A percentile compares a stretch with the other conserved stretches of the same genome.
These are phyloP conservation scores for Chelonus insularis DNA, from an alignment of 1,140 invertebrate genomes.

Conservation along the genomic window DNA sequence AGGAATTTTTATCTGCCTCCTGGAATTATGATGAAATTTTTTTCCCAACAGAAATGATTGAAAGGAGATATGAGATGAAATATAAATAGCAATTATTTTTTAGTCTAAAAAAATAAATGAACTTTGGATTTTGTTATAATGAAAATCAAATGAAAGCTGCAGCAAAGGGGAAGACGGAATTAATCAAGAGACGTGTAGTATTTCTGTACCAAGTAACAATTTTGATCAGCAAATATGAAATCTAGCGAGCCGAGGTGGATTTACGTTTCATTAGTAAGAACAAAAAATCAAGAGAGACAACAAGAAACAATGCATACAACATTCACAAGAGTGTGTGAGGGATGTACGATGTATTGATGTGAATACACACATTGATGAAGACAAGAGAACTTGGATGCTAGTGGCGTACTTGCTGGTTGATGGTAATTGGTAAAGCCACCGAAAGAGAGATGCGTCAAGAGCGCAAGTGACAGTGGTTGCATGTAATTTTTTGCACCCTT, in stretches of 20 bases:
- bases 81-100: too few species aligned
- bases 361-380: neutral
- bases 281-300: neutral
- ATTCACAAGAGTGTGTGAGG: neutral
- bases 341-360: neutral
- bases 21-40: too few species aligned
- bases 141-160: too few species aligned
- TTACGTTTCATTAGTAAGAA: slow-evolving; percentile 36
- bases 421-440: slow-evolving; percentile 8
- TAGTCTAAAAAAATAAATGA: too few species aligned
- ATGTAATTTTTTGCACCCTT: neutral
- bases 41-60: too few species aligned
- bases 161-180: too few species aligned
- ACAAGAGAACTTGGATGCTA: neutral
- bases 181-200: neutral
- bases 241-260: slow-evolving; percentile 13
- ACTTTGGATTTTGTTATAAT: too few species aligned
- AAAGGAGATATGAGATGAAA: too few species aligned
- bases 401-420: slow-evolving; percentile 1
- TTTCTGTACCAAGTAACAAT: slow-evolving; percentile 38
- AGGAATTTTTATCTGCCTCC: too few species aligned
- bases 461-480: neutral
- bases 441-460: neutral
- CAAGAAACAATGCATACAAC: neutral
- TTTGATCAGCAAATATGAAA: slow-evolving; percentile 29